Conservation (phyloP, 2,113 vertebrate species). For the Grammomys dolichurus region DNA sequence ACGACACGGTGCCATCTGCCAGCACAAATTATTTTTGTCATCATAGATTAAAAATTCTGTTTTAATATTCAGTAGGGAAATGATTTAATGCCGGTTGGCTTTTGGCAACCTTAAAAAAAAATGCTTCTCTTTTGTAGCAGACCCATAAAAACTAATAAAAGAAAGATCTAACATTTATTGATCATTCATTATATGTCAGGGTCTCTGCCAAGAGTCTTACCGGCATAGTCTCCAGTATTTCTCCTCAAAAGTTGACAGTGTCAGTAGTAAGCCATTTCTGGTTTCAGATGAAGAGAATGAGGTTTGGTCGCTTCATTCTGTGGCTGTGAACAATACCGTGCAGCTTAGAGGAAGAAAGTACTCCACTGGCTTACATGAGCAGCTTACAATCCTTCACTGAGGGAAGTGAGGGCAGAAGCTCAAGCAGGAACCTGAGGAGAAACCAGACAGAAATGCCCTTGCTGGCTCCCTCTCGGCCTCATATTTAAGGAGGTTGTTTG, state of each 20-base stretch:
- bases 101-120: conserved; percentile 62
- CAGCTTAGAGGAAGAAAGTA: not conserved
- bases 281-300: conserved; percentile 28
- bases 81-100: conserved; percentile 63
- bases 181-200: conserved; percentile 13
- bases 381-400: not conserved
- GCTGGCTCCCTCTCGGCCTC: not conserved
- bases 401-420: not conserved
- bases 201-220: not conserved
- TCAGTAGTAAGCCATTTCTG: not conserved
- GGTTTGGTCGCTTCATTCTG: not conserved
- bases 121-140: conserved; percentile 53
- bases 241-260: not conserved
- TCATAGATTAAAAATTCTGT: conserved; percentile 75
- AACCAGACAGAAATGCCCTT: not conserved
- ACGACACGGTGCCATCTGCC: conserved; percentile 76
- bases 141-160: conserved; percentile 47
- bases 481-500: not conserved
- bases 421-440: not conserved
- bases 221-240: not conserved
- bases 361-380: too few relatives aligned
- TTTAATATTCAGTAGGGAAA: conserved; percentile 77
- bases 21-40: conserved; percentile 81
- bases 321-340: not conserved
- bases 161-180: conserved; percentile 41